Evolutionary conservation across 2,888 invertebrate genomes (phyloP).

Genomic region (Caenorhabditis wallacei): DNA sequence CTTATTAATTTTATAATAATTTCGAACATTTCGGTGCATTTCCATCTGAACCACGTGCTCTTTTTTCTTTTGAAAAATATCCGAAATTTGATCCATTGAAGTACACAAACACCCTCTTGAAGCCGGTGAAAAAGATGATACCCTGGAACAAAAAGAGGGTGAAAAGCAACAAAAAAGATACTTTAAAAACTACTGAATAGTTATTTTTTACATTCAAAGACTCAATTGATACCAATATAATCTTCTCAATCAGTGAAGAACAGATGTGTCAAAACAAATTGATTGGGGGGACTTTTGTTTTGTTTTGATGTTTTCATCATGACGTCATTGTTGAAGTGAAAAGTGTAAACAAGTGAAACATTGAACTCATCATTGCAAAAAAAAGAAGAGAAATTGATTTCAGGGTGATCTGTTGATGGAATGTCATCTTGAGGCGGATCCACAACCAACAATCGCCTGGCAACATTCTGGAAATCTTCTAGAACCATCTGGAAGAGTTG

Average conservation of each 20-base stretch:
- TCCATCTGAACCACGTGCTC: constrained; percentile 44
- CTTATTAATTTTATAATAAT: neutral
- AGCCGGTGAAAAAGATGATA: constrained; percentile 48
- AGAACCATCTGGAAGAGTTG: constrained; percentile 74
- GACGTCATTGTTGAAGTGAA: constrained; percentile 32
- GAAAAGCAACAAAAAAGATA: constrained; percentile 20
- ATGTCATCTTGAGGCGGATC: constrained; percentile 82
- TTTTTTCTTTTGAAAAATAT: constrained; percentile 33
- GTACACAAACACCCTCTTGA: constrained; percentile 64
- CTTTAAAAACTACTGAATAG: neutral
- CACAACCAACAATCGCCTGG: constrained; percentile 81
- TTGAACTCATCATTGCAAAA: constrained; percentile 47
- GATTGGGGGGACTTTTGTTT: constrained; percentile 39
- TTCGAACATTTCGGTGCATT: neutral
- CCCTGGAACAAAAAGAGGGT: constrained; percentile 48
- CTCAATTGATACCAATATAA: constrained; percentile 7
- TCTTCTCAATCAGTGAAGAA: constrained; percentile 20
- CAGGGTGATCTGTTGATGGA: constrained; percentile 83
- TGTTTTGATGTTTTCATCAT: constrained; percentile 46
- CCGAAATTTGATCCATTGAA: constrained; percentile 52
- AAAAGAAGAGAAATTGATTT: constrained; percentile 41
- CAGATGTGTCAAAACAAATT: constrained; percentile 30
- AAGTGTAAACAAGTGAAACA: constrained; percentile 52
- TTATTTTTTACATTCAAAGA: constrained; percentile 3
- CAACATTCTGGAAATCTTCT: constrained; percentile 79